These are phyloP conservation scores for Dermolepida albohirtum DNA, from an alignment of 2,888 invertebrate species.

Conservation along the genomic window DNA sequence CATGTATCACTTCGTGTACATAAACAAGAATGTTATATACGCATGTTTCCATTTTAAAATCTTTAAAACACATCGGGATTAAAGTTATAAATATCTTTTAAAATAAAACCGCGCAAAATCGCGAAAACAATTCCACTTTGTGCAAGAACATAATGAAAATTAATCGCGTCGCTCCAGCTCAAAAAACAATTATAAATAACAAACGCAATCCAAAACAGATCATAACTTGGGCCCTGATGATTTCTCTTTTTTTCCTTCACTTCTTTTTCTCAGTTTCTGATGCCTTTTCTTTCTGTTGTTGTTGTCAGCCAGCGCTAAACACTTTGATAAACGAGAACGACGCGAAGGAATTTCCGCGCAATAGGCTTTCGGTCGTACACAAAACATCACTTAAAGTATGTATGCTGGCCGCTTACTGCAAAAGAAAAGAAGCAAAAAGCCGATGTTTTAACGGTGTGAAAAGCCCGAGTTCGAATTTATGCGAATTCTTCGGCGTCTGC, in stretches of 20 bases:
- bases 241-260: constrained; percentile 7
- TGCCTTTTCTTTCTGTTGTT: constrained; percentile 7
- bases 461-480: constrained; percentile 24
- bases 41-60: no score
- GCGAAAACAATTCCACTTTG: no score
- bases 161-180: no score
- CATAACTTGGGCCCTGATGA: constrained; percentile 5
- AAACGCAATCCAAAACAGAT: background rate
- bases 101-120: no score
- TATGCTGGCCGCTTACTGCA: constrained; percentile 11
- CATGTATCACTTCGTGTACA: no score
- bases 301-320: constrained; percentile 10
- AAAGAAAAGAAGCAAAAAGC: constrained; percentile 13
- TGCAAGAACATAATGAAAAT: no score
- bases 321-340: constrained; percentile 22
- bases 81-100: no score
- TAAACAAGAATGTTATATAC: no score
- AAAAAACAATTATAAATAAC: constrained; percentile 8
- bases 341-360: constrained; percentile 26
- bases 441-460: constrained; percentile 31
- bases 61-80: no score
- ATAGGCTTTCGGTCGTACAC: constrained; percentile 11
- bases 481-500: constrained; percentile 22
- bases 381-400: constrained; percentile 16
- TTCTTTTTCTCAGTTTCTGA: background rate